Evolutionary conservation across 35 echinoderm and acorn worm genomes (phyloP).

Genomic region (Apostichopus japonicus): DNA sequence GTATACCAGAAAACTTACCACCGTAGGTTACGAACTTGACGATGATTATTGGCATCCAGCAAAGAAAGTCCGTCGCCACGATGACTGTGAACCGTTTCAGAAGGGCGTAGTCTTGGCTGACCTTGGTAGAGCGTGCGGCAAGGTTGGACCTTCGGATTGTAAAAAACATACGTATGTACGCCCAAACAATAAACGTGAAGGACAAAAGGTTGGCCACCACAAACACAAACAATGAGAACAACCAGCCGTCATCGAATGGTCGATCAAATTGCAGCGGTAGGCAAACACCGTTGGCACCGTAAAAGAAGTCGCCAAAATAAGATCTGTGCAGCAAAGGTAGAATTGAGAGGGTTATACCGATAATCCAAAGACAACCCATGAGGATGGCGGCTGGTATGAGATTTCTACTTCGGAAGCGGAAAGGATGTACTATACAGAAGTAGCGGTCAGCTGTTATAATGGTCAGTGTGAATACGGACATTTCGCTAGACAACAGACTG

Average conservation of each 20-base stretch:
- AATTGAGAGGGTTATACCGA: slow-evolving; percentile 63
- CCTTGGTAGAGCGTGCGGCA: slow-evolving; percentile 85
- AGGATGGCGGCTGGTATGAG: slow-evolving; percentile 72
- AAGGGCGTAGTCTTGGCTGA: slow-evolving; percentile 89
- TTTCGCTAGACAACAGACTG: slow-evolving; percentile 92
- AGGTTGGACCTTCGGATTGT: slow-evolving; percentile 80
- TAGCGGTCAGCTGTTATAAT: slow-evolving; percentile 91
- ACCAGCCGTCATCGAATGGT: slow-evolving; percentile 87
- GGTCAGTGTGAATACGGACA: slow-evolving; percentile 83
- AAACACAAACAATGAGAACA: slow-evolving; percentile 89
- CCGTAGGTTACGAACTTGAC: slow-evolving; percentile 85
- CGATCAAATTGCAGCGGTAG: slow-evolving; percentile 91
- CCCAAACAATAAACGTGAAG: slow-evolving; percentile 90
- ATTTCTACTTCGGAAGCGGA: slow-evolving; percentile 77
- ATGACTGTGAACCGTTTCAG: slow-evolving; percentile 89
- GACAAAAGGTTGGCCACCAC: slow-evolving; percentile 83
- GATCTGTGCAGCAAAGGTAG: slow-evolving; percentile 75
- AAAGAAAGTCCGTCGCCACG: slow-evolving; percentile 92
- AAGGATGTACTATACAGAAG: slow-evolving; percentile 92
- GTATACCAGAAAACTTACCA: slow-evolving; percentile 56
- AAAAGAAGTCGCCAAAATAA: slow-evolving; percentile 91
- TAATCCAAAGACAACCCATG: slow-evolving; percentile 79
- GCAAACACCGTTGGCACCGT: slow-evolving; percentile 95
- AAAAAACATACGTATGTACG: slow-evolving; percentile 90
- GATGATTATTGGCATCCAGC: slow-evolving; percentile 97